These are phyloP conservation scores for Neodiprion virginianus DNA, from an alignment of 1,140 invertebrate species.

Conservation along the genomic window DNA sequence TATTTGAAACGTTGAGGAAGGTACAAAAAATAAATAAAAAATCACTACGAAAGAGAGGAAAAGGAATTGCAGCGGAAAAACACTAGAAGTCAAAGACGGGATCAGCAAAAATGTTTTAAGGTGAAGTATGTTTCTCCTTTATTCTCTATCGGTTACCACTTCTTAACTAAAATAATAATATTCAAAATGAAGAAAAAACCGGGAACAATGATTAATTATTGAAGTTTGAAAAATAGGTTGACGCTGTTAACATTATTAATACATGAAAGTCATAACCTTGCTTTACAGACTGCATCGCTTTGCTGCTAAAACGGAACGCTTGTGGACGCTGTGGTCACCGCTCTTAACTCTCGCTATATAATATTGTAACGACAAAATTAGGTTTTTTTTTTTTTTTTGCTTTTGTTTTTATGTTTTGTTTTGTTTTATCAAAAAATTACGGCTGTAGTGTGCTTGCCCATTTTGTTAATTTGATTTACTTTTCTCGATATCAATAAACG, in stretches of 20 bases:
- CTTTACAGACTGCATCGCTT: slow-evolving; percentile 5
- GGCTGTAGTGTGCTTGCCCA: neutral
- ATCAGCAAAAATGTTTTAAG: too few relatives aligned
- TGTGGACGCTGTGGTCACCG: slow-evolving; percentile 6
- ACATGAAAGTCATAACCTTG: slow-evolving; percentile 5
- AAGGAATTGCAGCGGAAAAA: too few relatives aligned
- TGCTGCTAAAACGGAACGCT: slow-evolving; percentile 7
- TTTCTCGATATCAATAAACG: too few relatives aligned
- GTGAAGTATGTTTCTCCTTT: too few relatives aligned
- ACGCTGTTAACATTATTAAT: slow-evolving; percentile 8
- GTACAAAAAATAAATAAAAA: neutral
- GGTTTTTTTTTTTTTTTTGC: neutral
- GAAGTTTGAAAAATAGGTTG: neutral
- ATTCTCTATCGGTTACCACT: neutral
- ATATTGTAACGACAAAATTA: neutral
- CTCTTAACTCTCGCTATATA: slow-evolving; percentile 3
- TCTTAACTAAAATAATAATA: neutral
- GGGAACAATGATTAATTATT: neutral
- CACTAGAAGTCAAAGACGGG: too few relatives aligned
- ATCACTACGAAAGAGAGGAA: neutral
- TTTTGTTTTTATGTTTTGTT: neutral
- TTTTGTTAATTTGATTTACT: neutral
- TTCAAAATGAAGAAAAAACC: neutral
- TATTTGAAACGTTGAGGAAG: neutral
- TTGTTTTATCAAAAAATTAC: neutral